These are phyloP conservation scores for Panagrolaimus sp. DNA, from an alignment of 1,140 invertebrate species.

Conservation along the genomic window DNA sequence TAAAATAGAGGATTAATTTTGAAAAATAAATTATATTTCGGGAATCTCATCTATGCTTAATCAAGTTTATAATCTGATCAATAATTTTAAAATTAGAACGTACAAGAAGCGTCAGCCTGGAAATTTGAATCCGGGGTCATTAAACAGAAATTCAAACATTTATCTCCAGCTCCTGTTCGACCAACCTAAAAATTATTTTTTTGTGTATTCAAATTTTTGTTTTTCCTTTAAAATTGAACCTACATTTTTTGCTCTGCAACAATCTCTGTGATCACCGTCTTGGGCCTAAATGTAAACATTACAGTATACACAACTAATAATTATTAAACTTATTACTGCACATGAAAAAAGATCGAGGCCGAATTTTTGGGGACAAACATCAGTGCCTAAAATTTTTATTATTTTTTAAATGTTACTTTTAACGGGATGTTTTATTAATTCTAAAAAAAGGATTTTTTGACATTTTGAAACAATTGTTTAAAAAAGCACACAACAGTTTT, in stretches of 20 bases:
- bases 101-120: conserved; percentile 39
- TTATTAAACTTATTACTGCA: too few species aligned
- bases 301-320: too few species aligned
- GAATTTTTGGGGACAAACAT: conserved; percentile 50
- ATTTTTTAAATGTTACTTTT: too few species aligned
- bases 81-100: too few species aligned
- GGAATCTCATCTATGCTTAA: too few species aligned
- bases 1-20: conserved; percentile 22
- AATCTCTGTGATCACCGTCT: conserved; percentile 49
- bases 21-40: not conserved
- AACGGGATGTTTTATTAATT: too few species aligned
- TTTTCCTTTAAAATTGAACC: conserved; percentile 25
- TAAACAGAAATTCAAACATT: conserved; percentile 56
- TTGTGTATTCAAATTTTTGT: conserved; percentile 30
- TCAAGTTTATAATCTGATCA: too few species aligned
- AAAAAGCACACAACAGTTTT: too few species aligned
- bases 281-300: too few species aligned
- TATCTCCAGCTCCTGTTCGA: conserved; percentile 33
- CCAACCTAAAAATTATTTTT: not conserved
- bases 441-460: too few species aligned
- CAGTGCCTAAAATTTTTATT: conserved; percentile 48
- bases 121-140: conserved; percentile 50
- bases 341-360: conserved; percentile 51
- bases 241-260: conserved; percentile 37
- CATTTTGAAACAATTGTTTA: too few species aligned